Base-by-base conservation (phyloP, 2,113 vertebrate species). In the Phainopepla nitens region DNA sequence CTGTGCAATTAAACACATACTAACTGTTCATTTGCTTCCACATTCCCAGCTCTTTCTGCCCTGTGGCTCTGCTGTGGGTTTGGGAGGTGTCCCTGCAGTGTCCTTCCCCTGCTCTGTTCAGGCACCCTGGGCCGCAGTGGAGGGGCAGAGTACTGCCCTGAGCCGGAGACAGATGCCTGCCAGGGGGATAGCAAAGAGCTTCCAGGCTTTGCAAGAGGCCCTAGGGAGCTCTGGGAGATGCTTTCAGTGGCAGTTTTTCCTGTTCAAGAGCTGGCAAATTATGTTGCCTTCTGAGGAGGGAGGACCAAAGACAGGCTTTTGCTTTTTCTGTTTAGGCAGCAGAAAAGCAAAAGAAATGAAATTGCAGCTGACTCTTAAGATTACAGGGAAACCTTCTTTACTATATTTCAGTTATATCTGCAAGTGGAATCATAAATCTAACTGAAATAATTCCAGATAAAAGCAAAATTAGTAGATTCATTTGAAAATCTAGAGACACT, bases 391-490 rank as follows among this genome's bases (percentile, higher is more conserved):
- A 29, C n/a, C 13, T 85, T 50, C 41, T 73, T 79, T 68, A 57
- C 19, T 89, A 0, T 85, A 41, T 79, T 94, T 83, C 70, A 36
- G 22, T 80, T 82, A 17, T 50, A 60, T 60, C 56, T 75, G 17
- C 69, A 89, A 79, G 51, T 60, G 53, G 56, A 82, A 79, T 39
- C 41, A 60, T 53, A 87, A 87, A 79, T 82, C 49, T 87, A 72
- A 53, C 22, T 62, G 50, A 71, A 87, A 61, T 71, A 71, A 79
- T 71, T 87, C 44, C 51, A 79, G 44, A 75, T 73, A 82, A 73
- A 82, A 87, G 13, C 57, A 91, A 95, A 96, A 89, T 93, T 69
- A 89, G 36, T 88, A 89, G 25, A 61, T 69, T 5, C 20, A 53
- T 79, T 82, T 91, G 78, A 90, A 94, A 95, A 72, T 62, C 45